These are phyloP conservation scores for Plumapathes pennacea DNA, from an alignment of 92 coral and sea anemone genomes.

Conservation along the genomic window DNA sequence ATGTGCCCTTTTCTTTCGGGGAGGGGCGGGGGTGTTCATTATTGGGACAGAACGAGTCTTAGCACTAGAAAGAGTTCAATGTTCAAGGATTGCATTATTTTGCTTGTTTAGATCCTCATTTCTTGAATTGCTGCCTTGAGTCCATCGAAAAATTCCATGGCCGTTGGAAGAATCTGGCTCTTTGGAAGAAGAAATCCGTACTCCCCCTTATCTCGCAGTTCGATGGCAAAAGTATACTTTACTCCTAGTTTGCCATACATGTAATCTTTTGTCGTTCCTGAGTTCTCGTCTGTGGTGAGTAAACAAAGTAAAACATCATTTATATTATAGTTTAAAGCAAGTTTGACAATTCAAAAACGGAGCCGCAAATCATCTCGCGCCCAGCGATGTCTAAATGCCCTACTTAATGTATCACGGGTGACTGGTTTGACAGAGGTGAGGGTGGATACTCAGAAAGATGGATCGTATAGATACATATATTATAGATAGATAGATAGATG, in stretches of 20 bases:
- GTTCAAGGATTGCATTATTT: too few species aligned
- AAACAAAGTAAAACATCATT: neutral
- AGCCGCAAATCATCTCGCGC: neutral
- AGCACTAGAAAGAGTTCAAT: too few species aligned
- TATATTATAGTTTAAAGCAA: neutral
- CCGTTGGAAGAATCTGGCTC: slow-evolving; percentile 61
- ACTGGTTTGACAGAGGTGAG: too few species aligned
- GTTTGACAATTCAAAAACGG: neutral
- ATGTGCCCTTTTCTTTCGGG: too few species aligned
- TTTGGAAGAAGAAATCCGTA: slow-evolving; percentile 70
- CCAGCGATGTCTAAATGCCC: too few species aligned
- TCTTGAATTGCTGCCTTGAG: slow-evolving; percentile 49
- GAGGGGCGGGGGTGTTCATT: too few species aligned
- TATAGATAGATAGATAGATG: too few species aligned
- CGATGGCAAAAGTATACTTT: slow-evolving; percentile 66
- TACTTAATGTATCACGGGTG: too few species aligned
- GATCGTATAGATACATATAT: too few species aligned
- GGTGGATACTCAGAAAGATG: too few species aligned
- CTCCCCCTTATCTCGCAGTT: slow-evolving; percentile 72
- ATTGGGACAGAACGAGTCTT: too few species aligned
- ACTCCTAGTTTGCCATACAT: slow-evolving; percentile 65
- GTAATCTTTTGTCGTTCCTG: slow-evolving; percentile 77
- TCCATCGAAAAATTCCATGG: slow-evolving; percentile 61
- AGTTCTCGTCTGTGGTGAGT: slow-evolving; percentile 59
- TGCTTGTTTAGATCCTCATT: slow-evolving; percentile 37